Base-by-base conservation (phyloP, 53 echinoderm and acorn worm genomes). In the Henricia sp. region DNA sequence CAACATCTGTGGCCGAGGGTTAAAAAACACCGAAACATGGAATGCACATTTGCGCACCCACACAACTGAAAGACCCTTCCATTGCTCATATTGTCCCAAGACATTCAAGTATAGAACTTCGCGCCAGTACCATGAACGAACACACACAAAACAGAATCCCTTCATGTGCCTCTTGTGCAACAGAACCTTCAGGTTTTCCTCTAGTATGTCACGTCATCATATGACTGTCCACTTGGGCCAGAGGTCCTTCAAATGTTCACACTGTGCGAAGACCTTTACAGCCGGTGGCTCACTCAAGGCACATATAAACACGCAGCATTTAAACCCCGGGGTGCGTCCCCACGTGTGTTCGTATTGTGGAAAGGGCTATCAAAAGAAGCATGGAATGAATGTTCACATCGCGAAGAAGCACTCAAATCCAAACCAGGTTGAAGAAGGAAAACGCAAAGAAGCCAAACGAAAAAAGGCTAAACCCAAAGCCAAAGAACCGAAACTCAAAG, bases 211-310 rank as follows among this genome's bases (percentile, higher is more conserved):
- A 6, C 24, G 40, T 6, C 80, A 80, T 40, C 80, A 34, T 12
- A 23, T 70, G 10, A 37, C 50, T 27, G 73, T 73, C 35, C 80
- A 80, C 65, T 46, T 64, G 17, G 80, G 80, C 11, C 63, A 30
- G 32, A 80, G 64, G 48, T 64, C 60, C n/a, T 43, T 33, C 64
- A 63, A 46, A 27, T 80, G 80, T 19, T 29, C 30, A 3, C 50
- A 80, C 14, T 80, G 80, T 14, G 14, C 32, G 32, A 62, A 80
- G 29, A 16, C 38, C 1, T 80, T 60, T 12, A 80, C 80, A 21
- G 62, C 16, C 13, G 23, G 33, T 37, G 20, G 16, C 3, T 44
- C 80, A 4, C 37, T 80, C 48, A 63, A 23, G 21, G 28, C n/a
- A 2, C 80, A 80, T 50, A 46, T 48, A 3, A 17, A 21, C 0